Percentiles rank a stretch among this genome's conserved stretches.
These are phyloP conservation scores for Euwallacea fornicatus DNA, from an alignment of 1,140 invertebrate genomes.

Conservation along the genomic window DNA sequence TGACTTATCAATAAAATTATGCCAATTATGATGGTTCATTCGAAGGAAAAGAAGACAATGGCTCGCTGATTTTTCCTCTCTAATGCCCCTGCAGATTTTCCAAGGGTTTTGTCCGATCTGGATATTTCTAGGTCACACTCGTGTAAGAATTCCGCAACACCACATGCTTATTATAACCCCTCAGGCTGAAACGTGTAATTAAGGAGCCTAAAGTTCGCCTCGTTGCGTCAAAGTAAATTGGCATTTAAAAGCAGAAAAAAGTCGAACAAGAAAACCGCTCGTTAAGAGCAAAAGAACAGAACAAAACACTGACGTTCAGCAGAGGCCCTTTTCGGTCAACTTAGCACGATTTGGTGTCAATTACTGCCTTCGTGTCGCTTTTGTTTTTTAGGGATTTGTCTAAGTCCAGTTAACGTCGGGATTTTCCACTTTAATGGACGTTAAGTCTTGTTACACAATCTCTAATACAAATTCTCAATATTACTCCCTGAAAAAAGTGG, in stretches of 20 bases:
- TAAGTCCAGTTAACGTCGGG: conserved; percentile 34
- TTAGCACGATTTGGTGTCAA: conserved; percentile 42
- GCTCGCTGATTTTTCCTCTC: too few species aligned
- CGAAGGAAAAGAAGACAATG: too few species aligned
- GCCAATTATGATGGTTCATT: conserved; percentile 1
- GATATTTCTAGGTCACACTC: too few species aligned
- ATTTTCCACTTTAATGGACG: conserved; percentile 27
- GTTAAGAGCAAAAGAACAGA: conserved; percentile 22
- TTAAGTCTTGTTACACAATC: conserved; percentile 7
- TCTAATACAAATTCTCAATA: too few species aligned
- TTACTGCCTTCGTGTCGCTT: conserved; percentile 38
- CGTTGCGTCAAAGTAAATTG: conserved; percentile 33
- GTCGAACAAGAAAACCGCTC: conserved; percentile 27
- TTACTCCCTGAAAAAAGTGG: neutral
- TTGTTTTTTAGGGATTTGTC: conserved; percentile 36
- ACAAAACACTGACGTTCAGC: conserved; percentile 22
- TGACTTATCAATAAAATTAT: conserved; percentile 4
- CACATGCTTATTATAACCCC: too few species aligned
- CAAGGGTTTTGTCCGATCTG: too few species aligned
- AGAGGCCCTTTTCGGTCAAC: conserved; percentile 36
- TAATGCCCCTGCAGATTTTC: too few species aligned
- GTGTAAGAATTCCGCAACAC: too few species aligned
- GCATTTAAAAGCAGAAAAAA: conserved; percentile 19
- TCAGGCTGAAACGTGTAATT: conserved; percentile 14
- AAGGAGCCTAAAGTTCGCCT: conserved; percentile 8